Percentiles rank a stretch among this genome's conserved stretches.
Evolutionary conservation across 2,888 invertebrate genomes (phyloP).

Genomic region (Scaptomyza parva): DNA sequence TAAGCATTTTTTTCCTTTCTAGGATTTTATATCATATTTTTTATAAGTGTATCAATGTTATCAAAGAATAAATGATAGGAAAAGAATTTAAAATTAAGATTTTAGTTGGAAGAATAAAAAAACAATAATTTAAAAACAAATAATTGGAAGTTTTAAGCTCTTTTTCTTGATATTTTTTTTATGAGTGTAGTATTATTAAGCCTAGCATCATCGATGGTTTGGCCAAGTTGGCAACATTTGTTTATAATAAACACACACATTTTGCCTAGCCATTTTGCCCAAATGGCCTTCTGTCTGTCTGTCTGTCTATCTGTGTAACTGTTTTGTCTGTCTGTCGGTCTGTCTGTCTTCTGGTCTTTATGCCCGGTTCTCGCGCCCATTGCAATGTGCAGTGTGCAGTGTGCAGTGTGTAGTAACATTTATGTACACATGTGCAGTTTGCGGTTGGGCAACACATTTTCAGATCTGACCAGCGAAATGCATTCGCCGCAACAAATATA

Average conservation of each 20-base stretch:
- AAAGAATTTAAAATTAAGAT: too few species aligned
- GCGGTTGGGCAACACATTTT: constrained; percentile 80
- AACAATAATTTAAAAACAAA: too few species aligned
- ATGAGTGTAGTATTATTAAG: neutral
- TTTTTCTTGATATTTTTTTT: neutral
- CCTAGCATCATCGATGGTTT: constrained; percentile 26
- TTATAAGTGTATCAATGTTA: too few species aligned
- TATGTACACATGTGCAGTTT: constrained; percentile 77
- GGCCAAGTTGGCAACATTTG: constrained; percentile 60
- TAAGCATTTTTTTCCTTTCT: too few species aligned
- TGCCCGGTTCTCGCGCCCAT: too few species aligned
- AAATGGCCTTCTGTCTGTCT: constrained; percentile 24
- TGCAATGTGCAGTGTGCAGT: constrained; percentile 59
- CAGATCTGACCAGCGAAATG: constrained; percentile 48
- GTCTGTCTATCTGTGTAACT: constrained; percentile 22
- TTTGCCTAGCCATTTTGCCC: constrained; percentile 53
- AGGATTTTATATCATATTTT: too few species aligned
- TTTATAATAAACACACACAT: constrained; percentile 80
- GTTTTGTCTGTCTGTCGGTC: neutral
- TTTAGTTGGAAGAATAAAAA: too few species aligned
- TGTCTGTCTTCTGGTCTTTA: constrained; percentile 19
- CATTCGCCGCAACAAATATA: constrained; percentile 42
- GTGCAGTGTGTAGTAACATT: constrained; percentile 59
- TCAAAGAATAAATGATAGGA: too few species aligned
- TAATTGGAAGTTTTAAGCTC: too few species aligned